Evolutionary conservation across 2,113 vertebrate species (phyloP), one percentile per base, ranked within the genome.

Genomic region (Lontra canadensis): DNA sequence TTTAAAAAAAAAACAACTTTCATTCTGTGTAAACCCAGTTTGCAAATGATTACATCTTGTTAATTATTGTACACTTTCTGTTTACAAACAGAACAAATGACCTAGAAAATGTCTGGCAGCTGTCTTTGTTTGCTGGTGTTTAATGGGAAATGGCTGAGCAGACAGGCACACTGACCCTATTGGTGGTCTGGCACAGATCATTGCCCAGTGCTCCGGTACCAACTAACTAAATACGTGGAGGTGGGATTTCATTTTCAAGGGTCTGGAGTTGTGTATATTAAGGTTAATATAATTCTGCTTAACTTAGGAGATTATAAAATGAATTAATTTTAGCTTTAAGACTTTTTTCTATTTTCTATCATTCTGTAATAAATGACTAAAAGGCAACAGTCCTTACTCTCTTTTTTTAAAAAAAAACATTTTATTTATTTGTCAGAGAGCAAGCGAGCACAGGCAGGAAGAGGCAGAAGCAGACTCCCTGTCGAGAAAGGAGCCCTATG

Each of bases 21-120:
- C 76, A 65, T 92, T 97, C 94, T 85, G 84, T 42, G 67, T 97
- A 96, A 97, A 97, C 94, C 76, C 65, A 88, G 76, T 90, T 97
- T 94, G 87, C 76, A 95, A 98, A 92, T 92, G 90, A 97, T 93
- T 85, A 67, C 76, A 94, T 49, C 95, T 96, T 95, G 80, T 96
- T 97, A 96, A 97, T 95, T 89, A 97, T 80, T 82, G 69, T 80
- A 97, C 4, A 65, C 79, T 94, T 97, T 74, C 96, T 97, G 90
- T 97, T 96, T 98, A 97, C 85, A 97, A 97, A 97, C 69, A 97
- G 83, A 97, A 79, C 59, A 97, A 97, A 95, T 93, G 92, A 90
- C 94, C 96, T 88, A 85, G 96, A 97, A 97, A 95, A 97, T 95
- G 79, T 88, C 55, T 95, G 96, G 95, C 96, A 97, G 83, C 80